Base-by-base conservation (phyloP, 2,113 vertebrate genomes). In the Gracilinanus agilis region DNA sequence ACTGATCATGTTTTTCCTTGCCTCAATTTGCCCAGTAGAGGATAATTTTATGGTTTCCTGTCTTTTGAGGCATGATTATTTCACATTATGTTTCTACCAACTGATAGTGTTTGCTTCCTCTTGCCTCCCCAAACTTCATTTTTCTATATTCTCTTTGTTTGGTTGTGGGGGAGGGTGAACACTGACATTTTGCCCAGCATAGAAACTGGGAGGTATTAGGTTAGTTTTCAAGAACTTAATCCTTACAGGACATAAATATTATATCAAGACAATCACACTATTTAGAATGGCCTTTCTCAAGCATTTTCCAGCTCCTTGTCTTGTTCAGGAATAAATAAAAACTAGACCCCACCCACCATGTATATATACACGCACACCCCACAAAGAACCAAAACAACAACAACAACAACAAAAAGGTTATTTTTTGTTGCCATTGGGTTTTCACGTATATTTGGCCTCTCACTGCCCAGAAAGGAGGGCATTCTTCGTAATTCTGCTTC, bases 401-500 rank as follows among this genome's bases (percentile, higher is more conserved):
- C 67, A 40, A 83, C 67, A 40, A 75, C 61, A 56, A 94, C 90
- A 53, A 89, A 91, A 92, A 98, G 97, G 95, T 97, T 53, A 44
- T 25, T 44, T 96, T 97, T 93, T 96, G 96, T 94, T 96, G 97
- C 97, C 98, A 94, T 97, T 97, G 95, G 98, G 98, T 97, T 92
- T 97, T 95, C 6, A 2, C 9, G 1, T 94, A 92, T 97, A 98
- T 98, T 95, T 5, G 27, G 97, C 93, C 94, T 61, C 96, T 94
- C 98, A 91, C 94, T 90, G 95, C 96, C 98, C 61, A 54, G 98
- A 98, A 98, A 98, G 92, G 55, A 1, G 96, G 97, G 96, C 92
- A 23, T 97, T 97, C 97, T 98, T 96, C 98, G 93, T 97, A 97
- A 98, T 98, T 98, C 98, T 99, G 98, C 97, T 96, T 98, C 98